These are phyloP conservation scores for Coilia nasus DNA, from an alignment of 2,797 vertebrate species.

Conservation along the genomic window DNA sequence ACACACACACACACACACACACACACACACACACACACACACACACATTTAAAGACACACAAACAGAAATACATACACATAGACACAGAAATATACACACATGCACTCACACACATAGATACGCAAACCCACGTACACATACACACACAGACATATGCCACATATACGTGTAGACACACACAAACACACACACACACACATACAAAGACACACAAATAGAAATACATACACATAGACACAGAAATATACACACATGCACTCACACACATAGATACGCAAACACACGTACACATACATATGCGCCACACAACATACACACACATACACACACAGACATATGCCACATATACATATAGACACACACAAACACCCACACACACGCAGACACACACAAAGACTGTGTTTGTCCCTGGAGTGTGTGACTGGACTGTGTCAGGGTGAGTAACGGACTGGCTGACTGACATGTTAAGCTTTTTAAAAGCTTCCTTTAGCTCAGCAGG, in stretches of 20 bases:
- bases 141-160: too few relatives aligned
- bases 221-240: neutral
- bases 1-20: too few relatives aligned
- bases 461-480: conserved; percentile 46
- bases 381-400: neutral
- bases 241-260: neutral
- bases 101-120: too few relatives aligned
- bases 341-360: neutral
- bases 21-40: too few relatives aligned
- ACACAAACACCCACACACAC: neutral
- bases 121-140: too few relatives aligned
- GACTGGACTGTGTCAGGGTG: conserved; percentile 8
- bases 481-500: conserved; percentile 38
- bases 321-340: neutral
- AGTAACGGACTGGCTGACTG: conserved; percentile 4
- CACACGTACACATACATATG: neutral
- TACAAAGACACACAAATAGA: too few relatives aligned
- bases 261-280: too few relatives aligned
- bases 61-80: too few relatives aligned
- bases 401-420: neutral
- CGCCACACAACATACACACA: neutral
- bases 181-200: neutral
- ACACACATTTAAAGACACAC: too few relatives aligned
- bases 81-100: too few relatives aligned
- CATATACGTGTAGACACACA: too few relatives aligned